phyloP scores from a whole-genome alignment of 2,113 vertebrate genomes.

The Megalops atlanticus region DNA sequence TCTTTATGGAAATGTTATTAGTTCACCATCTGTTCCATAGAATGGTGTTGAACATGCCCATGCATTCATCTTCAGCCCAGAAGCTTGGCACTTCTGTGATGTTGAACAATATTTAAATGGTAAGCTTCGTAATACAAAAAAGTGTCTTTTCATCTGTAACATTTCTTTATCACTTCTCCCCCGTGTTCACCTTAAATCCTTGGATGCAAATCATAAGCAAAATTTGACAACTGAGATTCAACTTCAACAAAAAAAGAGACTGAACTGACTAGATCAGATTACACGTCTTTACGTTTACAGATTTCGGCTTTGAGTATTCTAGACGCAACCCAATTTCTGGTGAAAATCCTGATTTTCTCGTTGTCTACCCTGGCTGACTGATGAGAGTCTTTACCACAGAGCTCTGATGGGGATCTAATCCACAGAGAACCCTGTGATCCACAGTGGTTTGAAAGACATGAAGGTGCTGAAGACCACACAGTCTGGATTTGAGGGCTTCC shows the following conservation, averaged over 20 bases:
- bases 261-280: no score
- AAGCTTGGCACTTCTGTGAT: constrained; percentile 80
- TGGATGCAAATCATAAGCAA: neutral
- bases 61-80: constrained; percentile 78
- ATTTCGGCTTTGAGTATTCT: no score
- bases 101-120: constrained; percentile 77
- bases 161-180: neutral
- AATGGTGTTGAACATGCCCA: constrained; percentile 76
- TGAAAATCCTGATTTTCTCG: neutral
- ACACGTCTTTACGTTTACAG: no score
- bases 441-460: constrained; percentile 87
- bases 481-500: constrained; percentile 90
- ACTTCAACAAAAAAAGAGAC: no score
- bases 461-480: constrained; percentile 92
- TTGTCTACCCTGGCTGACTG: neutral
- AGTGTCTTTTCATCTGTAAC: neutral
- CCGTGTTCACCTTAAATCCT: neutral
- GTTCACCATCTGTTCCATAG: constrained; percentile 58
- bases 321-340: no score
- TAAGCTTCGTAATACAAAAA: constrained; percentile 51
- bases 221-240: no score
- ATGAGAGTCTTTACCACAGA: neutral
- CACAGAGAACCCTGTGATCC: constrained; percentile 78
- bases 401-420: neutral
- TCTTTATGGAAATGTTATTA: neutral